Evolutionary conservation across 2,113 vertebrate genomes (phyloP), one percentile per base, ranked within the genome.

Genomic region (Nettapus auritus): DNA sequence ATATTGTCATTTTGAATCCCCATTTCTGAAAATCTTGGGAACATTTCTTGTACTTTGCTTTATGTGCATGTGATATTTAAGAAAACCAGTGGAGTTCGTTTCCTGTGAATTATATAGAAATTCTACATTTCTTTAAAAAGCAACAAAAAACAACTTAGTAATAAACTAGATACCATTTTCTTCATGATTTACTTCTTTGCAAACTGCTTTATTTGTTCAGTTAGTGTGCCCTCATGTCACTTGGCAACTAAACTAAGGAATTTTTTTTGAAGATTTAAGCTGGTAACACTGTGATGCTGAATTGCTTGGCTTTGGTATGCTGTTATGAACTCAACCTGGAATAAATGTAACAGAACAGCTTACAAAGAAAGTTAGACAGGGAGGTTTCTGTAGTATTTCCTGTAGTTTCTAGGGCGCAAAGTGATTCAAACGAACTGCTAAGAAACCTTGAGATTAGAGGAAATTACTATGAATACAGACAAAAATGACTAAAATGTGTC

Each of bases 351-450:
- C 28, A 57, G 57, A 52, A 21, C 36, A 76, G 34, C 71, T 90
- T 93, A 57, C 57, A 57, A 67, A 94, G 34, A 88, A n/a, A 85
- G 86, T 13, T 34, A 69, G 85, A 91, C 44, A 70, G 56, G 93
- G 69, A 95, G 85, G 56, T 86, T 96, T 97, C 96, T 2, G 0
- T 53, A 95, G 66, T 90, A 77, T 93, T 97, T 96, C 66, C 81
- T 97, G 73, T 62, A 86, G 77, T 90, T 97, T 92, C 64, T 31
- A 48, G 52, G 78, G 89, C 5, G 16, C 78, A 89, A 88, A 83
- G 68, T 11, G 5, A 81, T 96, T 97, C 89, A 84, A 92, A 96
- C 3, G 28, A 78, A 76, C 66, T 82, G 82, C 46, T 70, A 64
- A 80, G 70, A 82, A 96, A 88, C 71, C 40, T 83, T 70, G 64